Percentiles rank a stretch among this genome's conserved stretches.
phyloP scores from a whole-genome alignment of 2,888 invertebrate genomes.

The Andrena fulva region DNA sequence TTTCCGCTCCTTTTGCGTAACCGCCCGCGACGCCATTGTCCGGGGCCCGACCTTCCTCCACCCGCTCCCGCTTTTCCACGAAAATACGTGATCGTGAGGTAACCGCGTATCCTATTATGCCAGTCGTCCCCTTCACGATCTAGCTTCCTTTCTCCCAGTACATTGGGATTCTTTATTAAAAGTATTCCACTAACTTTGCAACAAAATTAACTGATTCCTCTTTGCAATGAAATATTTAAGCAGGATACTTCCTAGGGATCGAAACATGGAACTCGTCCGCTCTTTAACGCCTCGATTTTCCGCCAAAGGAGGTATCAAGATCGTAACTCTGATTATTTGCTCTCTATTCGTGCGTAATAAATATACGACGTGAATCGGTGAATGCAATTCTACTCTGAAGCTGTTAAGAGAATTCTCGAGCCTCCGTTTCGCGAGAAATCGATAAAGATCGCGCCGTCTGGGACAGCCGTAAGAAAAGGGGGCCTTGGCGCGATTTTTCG shows the following conservation, averaged over 20 bases:
- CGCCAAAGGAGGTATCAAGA: too few species aligned
- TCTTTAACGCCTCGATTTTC: too few species aligned
- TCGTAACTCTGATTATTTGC: too few species aligned
- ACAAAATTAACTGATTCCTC: too few species aligned
- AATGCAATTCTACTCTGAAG: not conserved
- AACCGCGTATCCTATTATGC: slow-evolving; percentile 24
- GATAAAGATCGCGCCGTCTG: slow-evolving; percentile 6
- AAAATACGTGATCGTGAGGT: slow-evolving; percentile 25
- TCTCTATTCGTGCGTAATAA: too few species aligned
- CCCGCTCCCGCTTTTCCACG: slow-evolving; percentile 10
- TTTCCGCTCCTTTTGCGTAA: slow-evolving; percentile 73
- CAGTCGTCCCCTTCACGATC: too few species aligned
- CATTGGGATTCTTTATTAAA: too few species aligned
- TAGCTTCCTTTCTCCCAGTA: too few species aligned
- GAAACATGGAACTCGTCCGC: too few species aligned
- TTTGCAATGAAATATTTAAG: too few species aligned
- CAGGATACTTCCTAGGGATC: too few species aligned
- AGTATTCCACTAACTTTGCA: too few species aligned
- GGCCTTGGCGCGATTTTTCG: slow-evolving; percentile 63
- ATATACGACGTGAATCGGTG: not conserved
- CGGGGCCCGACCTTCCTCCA: not conserved
- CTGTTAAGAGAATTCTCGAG: not conserved
- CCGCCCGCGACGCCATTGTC: slow-evolving; percentile 52
- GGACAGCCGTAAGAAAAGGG: slow-evolving; percentile 19
- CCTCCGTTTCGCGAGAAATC: not conserved